Conservation (phyloP, 1,140 invertebrate genomes). For the Panulirus ornatus region DNA sequence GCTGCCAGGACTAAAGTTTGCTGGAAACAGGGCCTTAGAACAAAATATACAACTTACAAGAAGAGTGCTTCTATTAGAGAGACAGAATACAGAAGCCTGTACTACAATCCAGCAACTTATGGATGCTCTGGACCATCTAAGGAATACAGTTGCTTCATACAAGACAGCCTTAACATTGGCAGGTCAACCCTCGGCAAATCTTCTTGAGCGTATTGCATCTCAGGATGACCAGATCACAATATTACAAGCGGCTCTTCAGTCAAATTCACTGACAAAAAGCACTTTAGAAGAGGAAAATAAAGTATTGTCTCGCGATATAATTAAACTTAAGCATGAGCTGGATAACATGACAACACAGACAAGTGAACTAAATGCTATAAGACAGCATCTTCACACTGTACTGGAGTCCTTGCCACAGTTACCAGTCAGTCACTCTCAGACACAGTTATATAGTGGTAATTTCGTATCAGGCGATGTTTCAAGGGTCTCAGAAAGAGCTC, state of each 20-base stretch:
- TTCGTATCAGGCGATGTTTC: neutral
- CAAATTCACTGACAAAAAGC: conserved; percentile 20
- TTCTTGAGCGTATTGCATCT: conserved; percentile 66
- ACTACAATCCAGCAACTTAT: conserved; percentile 66
- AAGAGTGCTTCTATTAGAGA: conserved; percentile 57
- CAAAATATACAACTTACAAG: conserved; percentile 66
- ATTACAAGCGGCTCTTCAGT: conserved; percentile 57
- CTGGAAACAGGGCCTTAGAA: conserved; percentile 52
- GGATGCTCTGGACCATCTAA: conserved; percentile 65
- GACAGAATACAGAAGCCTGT: conserved; percentile 66
- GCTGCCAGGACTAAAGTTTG: conserved; percentile 39
- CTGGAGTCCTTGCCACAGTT: conserved; percentile 5
- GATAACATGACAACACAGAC: conserved; percentile 15
- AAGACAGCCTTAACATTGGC: conserved; percentile 65
- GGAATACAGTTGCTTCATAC: conserved; percentile 59
- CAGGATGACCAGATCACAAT: conserved; percentile 69
- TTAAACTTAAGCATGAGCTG: conserved; percentile 29
- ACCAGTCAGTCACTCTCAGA: neutral
- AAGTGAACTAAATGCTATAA: conserved; percentile 55
- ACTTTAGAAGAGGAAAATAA: conserved; percentile 59
- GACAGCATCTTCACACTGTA: conserved; percentile 38
- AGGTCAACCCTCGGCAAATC: conserved; percentile 57
- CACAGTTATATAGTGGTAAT: neutral
- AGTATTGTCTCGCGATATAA: conserved; percentile 34
- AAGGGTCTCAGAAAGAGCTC: neutral